Evolutionary conservation across 2,113 vertebrate genomes (phyloP).

Genomic region (Scophthalmus maximus): DNA sequence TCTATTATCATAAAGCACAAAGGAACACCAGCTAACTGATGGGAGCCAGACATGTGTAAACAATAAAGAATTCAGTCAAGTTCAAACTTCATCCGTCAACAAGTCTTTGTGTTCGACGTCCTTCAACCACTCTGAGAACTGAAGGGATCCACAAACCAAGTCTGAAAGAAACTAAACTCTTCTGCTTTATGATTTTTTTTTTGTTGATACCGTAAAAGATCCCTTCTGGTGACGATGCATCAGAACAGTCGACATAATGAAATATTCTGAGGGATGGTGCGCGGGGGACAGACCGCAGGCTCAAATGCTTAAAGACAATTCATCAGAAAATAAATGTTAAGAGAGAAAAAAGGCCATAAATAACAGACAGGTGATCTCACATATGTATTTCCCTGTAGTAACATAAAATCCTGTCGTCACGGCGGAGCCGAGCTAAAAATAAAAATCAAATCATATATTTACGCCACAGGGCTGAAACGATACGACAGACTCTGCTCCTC

Average conservation of each 20-base stretch:
- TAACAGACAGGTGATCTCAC: constrained; percentile 26
- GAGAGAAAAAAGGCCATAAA: constrained; percentile 1
- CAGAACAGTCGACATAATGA: constrained; percentile 13
- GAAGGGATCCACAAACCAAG: constrained; percentile 21
- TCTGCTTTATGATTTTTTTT: neutral
- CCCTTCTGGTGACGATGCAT: constrained; percentile 22
- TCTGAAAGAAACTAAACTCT: constrained; percentile 11
- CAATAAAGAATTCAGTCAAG: neutral
- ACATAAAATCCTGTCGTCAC: constrained; percentile 11
- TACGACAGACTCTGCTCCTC: constrained; percentile 22
- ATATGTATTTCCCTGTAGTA: constrained; percentile 21
- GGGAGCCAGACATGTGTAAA: neutral
- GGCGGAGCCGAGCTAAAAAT: constrained; percentile 41
- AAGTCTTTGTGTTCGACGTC: neutral
- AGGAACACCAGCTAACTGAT: too few relatives aligned
- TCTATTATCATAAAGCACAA: too few relatives aligned
- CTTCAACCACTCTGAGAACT: neutral
- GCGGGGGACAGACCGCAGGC: constrained; percentile 1
- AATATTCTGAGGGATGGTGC: constrained; percentile 11
- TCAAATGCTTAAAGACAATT: constrained; percentile 1
- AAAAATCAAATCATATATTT: constrained; percentile 41
- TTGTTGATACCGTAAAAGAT: constrained; percentile 1
- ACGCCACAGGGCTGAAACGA: constrained; percentile 6
- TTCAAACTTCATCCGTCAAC: neutral
- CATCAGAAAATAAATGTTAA: constrained; percentile 27